phyloP scores from a whole-genome alignment of 2,888 invertebrate species.

The Sturmia bella region DNA sequence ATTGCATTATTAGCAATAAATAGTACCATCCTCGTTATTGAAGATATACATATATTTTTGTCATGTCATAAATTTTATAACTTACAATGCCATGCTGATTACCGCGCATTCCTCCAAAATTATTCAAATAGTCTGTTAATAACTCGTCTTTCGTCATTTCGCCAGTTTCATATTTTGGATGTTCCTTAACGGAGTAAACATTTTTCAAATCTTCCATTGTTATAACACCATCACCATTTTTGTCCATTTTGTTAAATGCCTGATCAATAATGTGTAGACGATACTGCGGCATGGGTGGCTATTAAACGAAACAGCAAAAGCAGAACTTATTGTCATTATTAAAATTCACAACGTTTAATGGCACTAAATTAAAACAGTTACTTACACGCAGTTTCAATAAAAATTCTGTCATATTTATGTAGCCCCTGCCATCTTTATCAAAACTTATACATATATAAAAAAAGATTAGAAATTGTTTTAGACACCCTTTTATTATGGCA shows the following conservation, averaged over 20 bases:
- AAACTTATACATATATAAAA: slow-evolving; percentile 82
- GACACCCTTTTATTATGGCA: slow-evolving; percentile 8
- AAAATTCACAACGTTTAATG: neutral
- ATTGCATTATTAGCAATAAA: too few species aligned
- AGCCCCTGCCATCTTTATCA: slow-evolving; percentile 91
- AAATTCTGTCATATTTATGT: slow-evolving; percentile 94
- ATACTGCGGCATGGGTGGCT: slow-evolving; percentile 92
- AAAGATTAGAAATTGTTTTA: slow-evolving; percentile 20
- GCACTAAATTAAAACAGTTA: neutral
- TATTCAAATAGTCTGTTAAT: slow-evolving; percentile 89
- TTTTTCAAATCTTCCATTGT: slow-evolving; percentile 89
- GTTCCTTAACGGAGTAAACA: slow-evolving; percentile 90
- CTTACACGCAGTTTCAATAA: slow-evolving; percentile 90
- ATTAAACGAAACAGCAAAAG: slow-evolving; percentile 56
- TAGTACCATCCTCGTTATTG: neutral
- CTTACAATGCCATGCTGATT: slow-evolving; percentile 88
- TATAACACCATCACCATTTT: slow-evolving; percentile 91
- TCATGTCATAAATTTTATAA: neutral
- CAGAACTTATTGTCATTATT: slow-evolving; percentile 6
- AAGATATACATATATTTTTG: neutral
- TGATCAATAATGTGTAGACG: slow-evolving; percentile 89
- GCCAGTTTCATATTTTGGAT: slow-evolving; percentile 93
- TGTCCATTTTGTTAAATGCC: slow-evolving; percentile 93
- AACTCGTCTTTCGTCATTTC: slow-evolving; percentile 92
- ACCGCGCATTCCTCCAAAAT: slow-evolving; percentile 88